These are phyloP conservation scores for Callosobruchus maculatus DNA, from an alignment of 2,888 invertebrate genomes.

Conservation along the genomic window DNA sequence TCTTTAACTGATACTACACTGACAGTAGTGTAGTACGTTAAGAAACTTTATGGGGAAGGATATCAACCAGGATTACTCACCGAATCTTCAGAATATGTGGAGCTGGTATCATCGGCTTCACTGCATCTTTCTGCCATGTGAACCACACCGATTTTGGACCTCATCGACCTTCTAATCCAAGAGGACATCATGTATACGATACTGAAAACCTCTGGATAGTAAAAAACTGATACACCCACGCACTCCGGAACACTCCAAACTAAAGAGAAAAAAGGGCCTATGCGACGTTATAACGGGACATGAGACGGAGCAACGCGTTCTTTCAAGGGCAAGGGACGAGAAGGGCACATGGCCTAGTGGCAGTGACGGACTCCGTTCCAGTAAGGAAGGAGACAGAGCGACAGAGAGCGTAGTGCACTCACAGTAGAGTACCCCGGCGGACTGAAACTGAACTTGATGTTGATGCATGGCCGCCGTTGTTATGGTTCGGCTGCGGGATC, in stretches of 20 bases:
- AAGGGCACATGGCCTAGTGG: not conserved
- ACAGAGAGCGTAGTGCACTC: not conserved
- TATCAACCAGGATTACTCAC: slow-evolving; percentile 24
- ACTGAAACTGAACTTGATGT: not conserved
- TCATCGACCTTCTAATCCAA: slow-evolving; percentile 39
- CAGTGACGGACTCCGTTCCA: not conserved
- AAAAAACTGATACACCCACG: slow-evolving; percentile 11
- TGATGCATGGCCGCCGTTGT: not conserved
- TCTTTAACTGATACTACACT: too few relatives aligned
- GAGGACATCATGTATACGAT: slow-evolving; percentile 27
- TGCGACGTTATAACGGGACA: slow-evolving; percentile 11
- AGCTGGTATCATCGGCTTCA: slow-evolving; percentile 33
- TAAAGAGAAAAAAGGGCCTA: slow-evolving; percentile 1
- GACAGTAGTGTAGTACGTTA: too few relatives aligned
- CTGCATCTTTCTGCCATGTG: slow-evolving; percentile 8
- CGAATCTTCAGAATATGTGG: slow-evolving; percentile 42
- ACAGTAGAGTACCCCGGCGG: not conserved
- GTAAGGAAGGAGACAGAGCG: not conserved
- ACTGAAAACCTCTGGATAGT: slow-evolving; percentile 17
- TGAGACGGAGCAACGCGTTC: slow-evolving; percentile 1
- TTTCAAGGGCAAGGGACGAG: not conserved
- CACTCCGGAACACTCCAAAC: not conserved
- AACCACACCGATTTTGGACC: not conserved
- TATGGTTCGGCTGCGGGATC: not conserved
- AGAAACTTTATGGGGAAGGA: too few relatives aligned